Base-by-base conservation (phyloP, 2,797 vertebrate species). In the Pristis pectinata region DNA sequence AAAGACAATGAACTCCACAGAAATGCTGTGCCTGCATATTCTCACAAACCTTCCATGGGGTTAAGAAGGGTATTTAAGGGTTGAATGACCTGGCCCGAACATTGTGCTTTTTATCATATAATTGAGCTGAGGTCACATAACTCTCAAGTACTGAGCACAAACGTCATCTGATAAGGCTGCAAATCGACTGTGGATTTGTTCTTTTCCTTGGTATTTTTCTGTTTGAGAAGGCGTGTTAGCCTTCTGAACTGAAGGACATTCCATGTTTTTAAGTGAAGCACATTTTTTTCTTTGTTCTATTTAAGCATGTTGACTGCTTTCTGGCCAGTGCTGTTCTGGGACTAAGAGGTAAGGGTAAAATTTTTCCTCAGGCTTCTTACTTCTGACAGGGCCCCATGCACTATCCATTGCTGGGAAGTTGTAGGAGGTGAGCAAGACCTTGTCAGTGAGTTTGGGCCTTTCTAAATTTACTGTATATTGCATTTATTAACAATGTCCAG, bases 121-220 rank as follows among this genome's bases (percentile, higher is more conserved):
- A 89, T 89, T 89, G 56, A 89, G 85, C 34, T 89, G 85, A 89
- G 53, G 85, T 89, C 85, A 61, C 85, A 89, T 89, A 89, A 89
- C 56, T 89, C 85, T 6, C 34, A 61, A 89, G 85, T 89, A 89
- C 85, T 89, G 89, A 89, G 30, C 85, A 89, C 59, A n/a, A 37
- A 89, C 85, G 89, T 64, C 85, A 89, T 89, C 85, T 89, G 85
- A 89, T 89, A 89, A 89, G 85, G 85, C 56, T 89, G 34, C 85
- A 53, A 83, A 44, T 53, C 44, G 59, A 59, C 85, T 89, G 85
- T 89, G 34, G 44, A 19, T 59, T 37, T 37, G 85, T 64, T 89
- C 34, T 64, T 61, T 19, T 61, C 56, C 34, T 61, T 59, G 6
- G 61, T 89, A 61, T 89, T 89, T 89, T 64, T 89, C 56, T 89